Conservation (phyloP, 2,888 invertebrate species). For the Horisme vitalbata region DNA sequence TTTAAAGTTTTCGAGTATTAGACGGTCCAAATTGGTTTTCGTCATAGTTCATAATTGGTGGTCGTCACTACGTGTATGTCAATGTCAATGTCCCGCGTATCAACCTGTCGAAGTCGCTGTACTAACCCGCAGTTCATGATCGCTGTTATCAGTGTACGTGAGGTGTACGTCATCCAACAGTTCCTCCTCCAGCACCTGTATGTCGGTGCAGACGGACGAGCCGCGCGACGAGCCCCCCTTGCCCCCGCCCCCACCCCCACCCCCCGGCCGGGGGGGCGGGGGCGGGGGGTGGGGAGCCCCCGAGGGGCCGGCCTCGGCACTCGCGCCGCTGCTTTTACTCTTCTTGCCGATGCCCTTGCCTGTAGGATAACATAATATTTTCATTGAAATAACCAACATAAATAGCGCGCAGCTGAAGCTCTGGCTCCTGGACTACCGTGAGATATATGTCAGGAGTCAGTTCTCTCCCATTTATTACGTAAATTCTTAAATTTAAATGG, state of each 20-base stretch:
- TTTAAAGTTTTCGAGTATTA: no score
- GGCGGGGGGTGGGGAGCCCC: slow-evolving; percentile 19
- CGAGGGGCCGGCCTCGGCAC: slow-evolving; percentile 41
- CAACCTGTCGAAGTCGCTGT: neutral
- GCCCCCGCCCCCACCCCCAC: slow-evolving; percentile 11
- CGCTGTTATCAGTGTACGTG: slow-evolving; percentile 40
- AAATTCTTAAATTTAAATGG: no score
- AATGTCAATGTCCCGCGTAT: slow-evolving; percentile 24
- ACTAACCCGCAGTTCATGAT: slow-evolving; percentile 9
- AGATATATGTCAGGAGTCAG: no score
- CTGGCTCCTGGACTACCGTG: no score
- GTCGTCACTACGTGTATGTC: neutral
- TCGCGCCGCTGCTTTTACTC: slow-evolving; percentile 56
- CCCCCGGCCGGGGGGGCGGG: neutral
- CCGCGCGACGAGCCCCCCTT: slow-evolving; percentile 24
- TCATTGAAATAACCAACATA: no score
- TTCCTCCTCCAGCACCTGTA: slow-evolving; percentile 55
- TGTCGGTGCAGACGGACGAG: slow-evolving; percentile 39
- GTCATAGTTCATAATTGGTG: no score
- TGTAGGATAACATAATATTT: slow-evolving; percentile 39
- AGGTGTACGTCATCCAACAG: slow-evolving; percentile 57
- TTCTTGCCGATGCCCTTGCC: slow-evolving; percentile 77
- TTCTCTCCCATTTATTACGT: no score
- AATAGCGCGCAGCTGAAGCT: no score
- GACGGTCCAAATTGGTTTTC: no score